Base-by-base conservation (phyloP, 2,888 invertebrate genomes). In the Syrista parreyssii region DNA sequence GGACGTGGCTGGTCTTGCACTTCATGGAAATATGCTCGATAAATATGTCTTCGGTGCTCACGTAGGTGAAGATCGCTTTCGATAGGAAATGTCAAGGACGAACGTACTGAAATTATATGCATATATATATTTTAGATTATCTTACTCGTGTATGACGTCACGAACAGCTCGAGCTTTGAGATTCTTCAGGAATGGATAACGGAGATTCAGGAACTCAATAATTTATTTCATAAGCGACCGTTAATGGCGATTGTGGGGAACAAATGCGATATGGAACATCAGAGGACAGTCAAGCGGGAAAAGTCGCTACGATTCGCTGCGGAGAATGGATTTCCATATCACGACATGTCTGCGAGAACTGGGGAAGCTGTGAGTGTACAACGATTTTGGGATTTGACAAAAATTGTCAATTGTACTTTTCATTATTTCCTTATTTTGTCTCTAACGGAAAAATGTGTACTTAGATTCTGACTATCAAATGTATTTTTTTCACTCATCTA, bases 111-210 rank as follows among this genome's bases (percentile, higher is more conserved):
- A 31, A 72, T 75, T 40, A 73, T 75, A 9, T 75, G 71, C 4
- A 34, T 73, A 79, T 74, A 74, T n/a, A 12, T 36, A 11, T 79
- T 92, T 84, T 90, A 96, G 97, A 94, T 96, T 76, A 93, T 97
- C 76, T 90, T 97, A 76, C 92, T 97, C 82, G 96, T 97, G 0
- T 97, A 97, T 89, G 97, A 98, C 89, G 94, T 98, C 76, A 97
- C 97, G 40, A 96, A 96, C 89, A 92, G 94, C 74, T 93, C 94
- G 84, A 97, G 96, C 89, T 97, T 98, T 90, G 96, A 96, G 78
- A 94, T 94, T 86, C 92, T 97, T 31, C 92, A 93, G 68, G 93
- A 94, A 76, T 98, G 98, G 98, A 92, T 96, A 81, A 90, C 92
- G 1, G 92, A 92, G 79, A 92, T 94, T 0, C 92, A 92, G 75